These are phyloP conservation scores for Gnathonemus longibarbis DNA, from an alignment of 2,113 vertebrate genomes.

Conservation along the genomic window DNA sequence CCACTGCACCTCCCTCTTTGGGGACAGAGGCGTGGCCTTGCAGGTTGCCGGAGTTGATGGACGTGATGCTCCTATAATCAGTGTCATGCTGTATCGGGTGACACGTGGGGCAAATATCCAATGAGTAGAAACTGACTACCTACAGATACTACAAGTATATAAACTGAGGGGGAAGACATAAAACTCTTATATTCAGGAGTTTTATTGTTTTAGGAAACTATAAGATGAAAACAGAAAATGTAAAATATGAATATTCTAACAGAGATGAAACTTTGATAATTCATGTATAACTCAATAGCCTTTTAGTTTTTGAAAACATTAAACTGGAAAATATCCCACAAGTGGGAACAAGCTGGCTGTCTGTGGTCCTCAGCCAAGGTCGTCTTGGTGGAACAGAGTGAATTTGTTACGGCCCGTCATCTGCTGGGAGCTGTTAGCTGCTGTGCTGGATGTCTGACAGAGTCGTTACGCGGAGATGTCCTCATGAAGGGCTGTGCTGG, in stretches of 20 bases:
- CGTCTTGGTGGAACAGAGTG: background rate
- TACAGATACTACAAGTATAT: background rate
- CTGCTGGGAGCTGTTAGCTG: background rate
- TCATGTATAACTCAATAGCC: background rate
- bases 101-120: background rate
- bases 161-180: background rate
- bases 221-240: background rate
- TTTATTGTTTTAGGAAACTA: background rate
- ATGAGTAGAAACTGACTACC: background rate
- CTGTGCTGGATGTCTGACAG: background rate
- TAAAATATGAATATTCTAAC: background rate
- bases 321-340: background rate
- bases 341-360: background rate
- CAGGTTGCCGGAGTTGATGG: background rate
- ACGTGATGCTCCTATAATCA: background rate
- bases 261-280: background rate
- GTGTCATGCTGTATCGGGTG: background rate
- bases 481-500: background rate
- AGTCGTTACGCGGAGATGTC: background rate
- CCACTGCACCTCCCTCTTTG: background rate
- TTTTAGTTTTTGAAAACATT: background rate
- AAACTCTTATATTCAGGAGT: background rate
- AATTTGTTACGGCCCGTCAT: conserved; percentile 5
- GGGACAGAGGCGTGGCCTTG: background rate
- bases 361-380: background rate